Evolutionary conservation across 2,888 invertebrate species (phyloP).

Genomic region (Drosophila neonasuta): DNA sequence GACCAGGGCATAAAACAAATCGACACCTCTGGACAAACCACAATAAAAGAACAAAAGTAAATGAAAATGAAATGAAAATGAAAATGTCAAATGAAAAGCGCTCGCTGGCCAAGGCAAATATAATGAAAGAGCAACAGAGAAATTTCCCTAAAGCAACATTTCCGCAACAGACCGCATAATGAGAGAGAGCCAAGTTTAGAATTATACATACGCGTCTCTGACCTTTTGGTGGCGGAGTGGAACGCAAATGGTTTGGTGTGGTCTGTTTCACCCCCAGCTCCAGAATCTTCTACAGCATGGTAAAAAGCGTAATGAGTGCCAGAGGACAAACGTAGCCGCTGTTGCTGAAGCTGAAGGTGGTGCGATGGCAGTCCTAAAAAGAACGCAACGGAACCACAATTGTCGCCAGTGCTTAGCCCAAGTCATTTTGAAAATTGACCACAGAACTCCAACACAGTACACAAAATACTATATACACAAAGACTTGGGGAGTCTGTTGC

Average conservation of each 20-base stretch:
- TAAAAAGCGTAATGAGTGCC: conserved; percentile 76
- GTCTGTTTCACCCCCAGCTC: not conserved
- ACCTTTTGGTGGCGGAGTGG: conserved; percentile 43
- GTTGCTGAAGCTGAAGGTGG: conserved; percentile 13
- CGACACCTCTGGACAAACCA: conserved; percentile 64
- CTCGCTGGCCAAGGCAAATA: conserved; percentile 50
- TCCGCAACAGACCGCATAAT: conserved; percentile 81
- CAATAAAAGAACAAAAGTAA: conserved; percentile 33
- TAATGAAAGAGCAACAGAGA: conserved; percentile 67
- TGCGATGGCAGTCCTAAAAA: conserved; percentile 23
- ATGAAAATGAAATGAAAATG: conserved; percentile 45
- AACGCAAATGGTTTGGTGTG: conserved; percentile 13
- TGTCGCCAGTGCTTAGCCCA: conserved; percentile 74
- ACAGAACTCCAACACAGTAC: conserved; percentile 52
- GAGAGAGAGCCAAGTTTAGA: conserved; percentile 65
- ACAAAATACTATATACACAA: conserved; percentile 1
- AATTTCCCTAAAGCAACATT: conserved; percentile 76
- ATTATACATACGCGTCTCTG: conserved; percentile 63
- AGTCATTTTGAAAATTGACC: conserved; percentile 78
- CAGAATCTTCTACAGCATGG: conserved; percentile 19
- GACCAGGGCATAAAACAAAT: conserved; percentile 52
- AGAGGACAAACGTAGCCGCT: conserved; percentile 64
- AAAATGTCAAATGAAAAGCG: conserved; percentile 70
- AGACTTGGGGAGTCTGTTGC: conserved; percentile 41
- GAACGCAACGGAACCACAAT: conserved; percentile 58